Base-by-base conservation (phyloP, 2,888 invertebrate species). In the Blastobasis adustella region DNA sequence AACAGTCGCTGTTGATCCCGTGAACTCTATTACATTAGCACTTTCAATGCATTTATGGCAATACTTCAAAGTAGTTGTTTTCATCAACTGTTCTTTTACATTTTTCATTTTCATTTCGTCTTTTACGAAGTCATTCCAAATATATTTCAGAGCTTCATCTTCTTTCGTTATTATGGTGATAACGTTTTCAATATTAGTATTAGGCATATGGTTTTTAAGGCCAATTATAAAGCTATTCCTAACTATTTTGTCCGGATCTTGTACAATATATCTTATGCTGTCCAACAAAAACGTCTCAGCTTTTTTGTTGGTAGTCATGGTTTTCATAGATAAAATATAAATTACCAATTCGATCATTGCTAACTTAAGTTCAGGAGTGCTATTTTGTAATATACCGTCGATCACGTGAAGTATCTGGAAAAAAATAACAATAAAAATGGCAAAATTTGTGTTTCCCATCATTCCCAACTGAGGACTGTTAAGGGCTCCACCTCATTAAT, bases 341-440 rank as follows among this genome's bases (percentile, higher is more conserved):
- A 61, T 72, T 69, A 81, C 58, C 42, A 74, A 58, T 51, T 73
- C 65, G 8, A 74, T 69, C 37, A 80, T 50, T 6, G 74, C 50
- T 50, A 76, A 54, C 54, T 74, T 73, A 36, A 77, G 55, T 63
- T 81, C 81, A 5, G 58, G 62, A 54, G 73, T 74, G n/a, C 68
- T 67, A n/a, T 64, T 61, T 51, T 65, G 57, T 43, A 74, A 55
- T 39, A 82, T 65, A 46, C 59, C 66, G 10, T 69, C 67, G 37
- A 80, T 66, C 2, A 71, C 62, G 52, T 79, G 76, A 9, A 81
- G 64, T 40, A 83, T 66, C 86, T 87, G 60, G 23, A 23, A 23
- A 23, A 23, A 43, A 38, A 23, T 40, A 38, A 38, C 7, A 44
- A 40, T 23, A 10, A 40, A 54, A 44, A 37, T 51, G 3, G 51